Evolutionary conservation across 1,140 invertebrate species (phyloP).

Genomic region (Brachionus rotundiformis): DNA sequence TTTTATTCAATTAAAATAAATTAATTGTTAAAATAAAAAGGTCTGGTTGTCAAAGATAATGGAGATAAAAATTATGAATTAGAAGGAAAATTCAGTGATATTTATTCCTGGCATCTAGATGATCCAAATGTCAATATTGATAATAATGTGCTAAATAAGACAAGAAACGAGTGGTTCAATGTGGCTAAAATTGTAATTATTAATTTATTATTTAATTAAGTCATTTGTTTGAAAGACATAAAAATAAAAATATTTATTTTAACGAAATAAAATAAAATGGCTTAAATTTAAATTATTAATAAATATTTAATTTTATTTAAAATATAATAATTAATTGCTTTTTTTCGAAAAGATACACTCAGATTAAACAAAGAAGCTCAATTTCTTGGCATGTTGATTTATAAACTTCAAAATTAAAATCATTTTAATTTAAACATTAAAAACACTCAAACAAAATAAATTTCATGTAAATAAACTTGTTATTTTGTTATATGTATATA

Average conservation of each 20-base stretch:
- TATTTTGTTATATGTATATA: too few species aligned
- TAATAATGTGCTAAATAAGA: background rate
- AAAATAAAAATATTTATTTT: background rate
- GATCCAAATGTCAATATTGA: background rate
- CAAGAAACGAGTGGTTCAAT: constrained; percentile 15
- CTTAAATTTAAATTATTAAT: background rate
- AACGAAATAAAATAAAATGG: background rate
- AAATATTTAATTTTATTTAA: background rate
- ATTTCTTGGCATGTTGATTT: too few species aligned
- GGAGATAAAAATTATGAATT: constrained; percentile 12
- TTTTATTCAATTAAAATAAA: background rate
- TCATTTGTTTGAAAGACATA: background rate
- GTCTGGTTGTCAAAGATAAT: constrained; percentile 25
- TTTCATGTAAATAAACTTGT: too few species aligned
- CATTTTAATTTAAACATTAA: background rate
- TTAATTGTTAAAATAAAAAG: constrained; percentile 7
- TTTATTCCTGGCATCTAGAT: constrained; percentile 48
- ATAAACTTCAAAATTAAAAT: background rate
- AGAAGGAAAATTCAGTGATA: background rate
- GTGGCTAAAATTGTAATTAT: constrained; percentile 36
- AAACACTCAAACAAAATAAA: background rate
- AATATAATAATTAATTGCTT: background rate
- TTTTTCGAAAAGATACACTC: constrained; percentile 18
- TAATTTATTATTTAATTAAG: background rate
- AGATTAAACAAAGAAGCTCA: background rate